Conservation (phyloP, 2,113 vertebrate species). For the Ahaetulla prasina region DNA sequence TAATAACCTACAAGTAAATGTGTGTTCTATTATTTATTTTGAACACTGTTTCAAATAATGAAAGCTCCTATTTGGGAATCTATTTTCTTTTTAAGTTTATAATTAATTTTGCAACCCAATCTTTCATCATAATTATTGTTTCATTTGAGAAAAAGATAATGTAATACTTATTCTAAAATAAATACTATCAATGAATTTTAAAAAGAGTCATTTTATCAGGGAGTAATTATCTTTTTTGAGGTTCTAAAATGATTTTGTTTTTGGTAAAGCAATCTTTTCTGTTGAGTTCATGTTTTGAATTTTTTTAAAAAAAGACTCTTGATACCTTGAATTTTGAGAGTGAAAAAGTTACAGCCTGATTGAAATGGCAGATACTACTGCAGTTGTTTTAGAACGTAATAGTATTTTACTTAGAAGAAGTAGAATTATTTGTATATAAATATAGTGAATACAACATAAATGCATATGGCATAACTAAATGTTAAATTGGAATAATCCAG, state of each 20-base stretch:
- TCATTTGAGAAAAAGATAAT: background rate
- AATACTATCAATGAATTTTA: background rate
- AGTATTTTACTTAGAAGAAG: background rate
- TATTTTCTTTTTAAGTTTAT: constrained; percentile 3
- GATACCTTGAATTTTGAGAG: background rate
- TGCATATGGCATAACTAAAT: background rate
- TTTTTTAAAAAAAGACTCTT: background rate
- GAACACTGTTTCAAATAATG: background rate
- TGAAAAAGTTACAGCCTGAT: background rate
- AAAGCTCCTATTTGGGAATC: background rate
- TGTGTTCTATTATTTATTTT: constrained; percentile 1
- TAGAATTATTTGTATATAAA: background rate
- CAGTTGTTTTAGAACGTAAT: background rate
- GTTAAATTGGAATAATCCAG: background rate
- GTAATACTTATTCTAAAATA: background rate
- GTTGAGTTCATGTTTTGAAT: background rate
- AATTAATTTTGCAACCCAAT: background rate
- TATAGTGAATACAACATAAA: background rate
- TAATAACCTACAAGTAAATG: background rate
- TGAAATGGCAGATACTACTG: background rate
- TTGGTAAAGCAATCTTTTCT: background rate
- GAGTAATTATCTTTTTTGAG: background rate
- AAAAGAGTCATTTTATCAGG: background rate
- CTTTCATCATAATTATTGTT: constrained; percentile 2
- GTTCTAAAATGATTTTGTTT: background rate